Conservation (phyloP, 2,797 vertebrate genomes). For the Crenuchus spilurus region DNA sequence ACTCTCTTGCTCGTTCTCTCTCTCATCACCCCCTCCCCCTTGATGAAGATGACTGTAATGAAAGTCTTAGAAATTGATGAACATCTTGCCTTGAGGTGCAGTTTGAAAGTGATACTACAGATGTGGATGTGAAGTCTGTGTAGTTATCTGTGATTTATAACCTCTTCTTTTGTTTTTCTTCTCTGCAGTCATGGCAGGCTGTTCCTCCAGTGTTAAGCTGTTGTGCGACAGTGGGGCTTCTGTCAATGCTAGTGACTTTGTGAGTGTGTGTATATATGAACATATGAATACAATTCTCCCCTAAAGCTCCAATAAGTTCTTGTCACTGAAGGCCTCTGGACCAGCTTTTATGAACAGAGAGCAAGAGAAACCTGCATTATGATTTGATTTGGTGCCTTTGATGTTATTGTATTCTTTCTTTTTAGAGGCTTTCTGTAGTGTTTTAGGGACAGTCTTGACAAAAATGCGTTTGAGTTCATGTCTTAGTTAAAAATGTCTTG, state of each 20-base stretch:
- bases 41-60: no score
- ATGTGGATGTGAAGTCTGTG: no score
- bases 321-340: neutral
- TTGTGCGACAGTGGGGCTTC: conserved; percentile 90
- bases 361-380: neutral
- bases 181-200: conserved; percentile 90
- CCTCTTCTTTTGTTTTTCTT: no score
- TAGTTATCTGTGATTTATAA: no score
- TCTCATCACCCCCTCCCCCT: no score
- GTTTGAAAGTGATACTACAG: no score
- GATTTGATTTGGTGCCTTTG: neutral
- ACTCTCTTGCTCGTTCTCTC: no score
- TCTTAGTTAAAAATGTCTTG: no score
- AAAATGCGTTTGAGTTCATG: no score
- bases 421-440: neutral
- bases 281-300: neutral
- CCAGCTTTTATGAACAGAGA: neutral
- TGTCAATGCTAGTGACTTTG: conserved; percentile 89
- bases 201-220: conserved; percentile 90
- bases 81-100: no score
- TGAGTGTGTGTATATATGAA: conserved; percentile 79
- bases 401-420: neutral
- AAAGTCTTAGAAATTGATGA: no score
- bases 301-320: neutral
- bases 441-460: neutral